phyloP scores from a whole-genome alignment of 2,113 vertebrate species.

The Coptodon bakossiorum region DNA sequence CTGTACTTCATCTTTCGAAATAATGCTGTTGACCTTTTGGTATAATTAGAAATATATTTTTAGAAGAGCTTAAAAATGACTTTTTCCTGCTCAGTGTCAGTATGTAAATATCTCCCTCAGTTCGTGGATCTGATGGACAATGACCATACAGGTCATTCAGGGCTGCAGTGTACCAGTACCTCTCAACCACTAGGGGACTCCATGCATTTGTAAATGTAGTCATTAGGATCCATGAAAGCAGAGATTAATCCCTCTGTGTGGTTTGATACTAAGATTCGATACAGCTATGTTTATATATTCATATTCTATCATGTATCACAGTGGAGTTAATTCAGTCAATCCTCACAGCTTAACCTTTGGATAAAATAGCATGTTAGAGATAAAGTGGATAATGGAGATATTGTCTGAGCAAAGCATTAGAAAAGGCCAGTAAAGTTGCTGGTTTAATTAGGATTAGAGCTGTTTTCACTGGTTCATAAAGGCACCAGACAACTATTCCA shows the following conservation, averaged over 20 bases:
- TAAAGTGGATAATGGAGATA: neutral
- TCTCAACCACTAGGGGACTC: slow-evolving; percentile 25
- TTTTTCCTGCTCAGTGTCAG: neutral
- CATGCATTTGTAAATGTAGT: neutral
- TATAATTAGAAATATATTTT: neutral
- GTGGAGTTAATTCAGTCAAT: neutral
- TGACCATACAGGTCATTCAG: neutral
- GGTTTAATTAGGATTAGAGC: slow-evolving; percentile 34
- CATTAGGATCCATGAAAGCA: neutral
- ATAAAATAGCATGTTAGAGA: neutral
- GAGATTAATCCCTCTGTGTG: neutral
- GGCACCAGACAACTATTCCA: slow-evolving; percentile 27
- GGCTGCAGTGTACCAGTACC: neutral
- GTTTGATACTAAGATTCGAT: neutral
- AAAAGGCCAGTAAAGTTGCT: slow-evolving; percentile 19
- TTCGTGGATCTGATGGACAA: neutral
- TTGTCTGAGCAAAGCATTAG: neutral
- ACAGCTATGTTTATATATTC: neutral
- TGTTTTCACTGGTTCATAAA: slow-evolving; percentile 39
- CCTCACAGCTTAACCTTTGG: neutral
- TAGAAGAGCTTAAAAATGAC: neutral
- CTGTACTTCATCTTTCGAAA: neutral
- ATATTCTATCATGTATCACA: neutral
- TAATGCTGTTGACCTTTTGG: neutral
- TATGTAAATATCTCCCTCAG: neutral